Conservation (phyloP, 2,888 invertebrate genomes). For the Melikaiella ostensackeni region DNA sequence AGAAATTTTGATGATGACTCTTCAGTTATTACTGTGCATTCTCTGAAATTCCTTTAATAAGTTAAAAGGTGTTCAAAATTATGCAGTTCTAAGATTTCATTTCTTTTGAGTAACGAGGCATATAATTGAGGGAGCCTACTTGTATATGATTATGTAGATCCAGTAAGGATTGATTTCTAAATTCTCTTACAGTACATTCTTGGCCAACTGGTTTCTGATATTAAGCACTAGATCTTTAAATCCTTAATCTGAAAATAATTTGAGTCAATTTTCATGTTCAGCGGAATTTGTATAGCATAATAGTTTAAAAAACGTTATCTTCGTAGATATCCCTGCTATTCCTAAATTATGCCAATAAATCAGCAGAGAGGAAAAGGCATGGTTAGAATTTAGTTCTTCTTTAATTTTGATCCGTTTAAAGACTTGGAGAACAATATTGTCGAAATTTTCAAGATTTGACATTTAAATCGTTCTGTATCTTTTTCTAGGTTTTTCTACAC, state of each 20-base stretch:
- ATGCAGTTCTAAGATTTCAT: too few relatives aligned
- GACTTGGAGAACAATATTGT: neutral
- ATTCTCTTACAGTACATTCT: too few relatives aligned
- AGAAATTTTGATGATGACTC: neutral
- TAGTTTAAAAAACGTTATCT: too few relatives aligned
- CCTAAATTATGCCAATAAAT: neutral
- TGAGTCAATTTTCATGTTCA: too few relatives aligned
- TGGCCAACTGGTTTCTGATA: neutral
- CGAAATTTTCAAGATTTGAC: neutral
- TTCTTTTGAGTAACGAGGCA: too few relatives aligned
- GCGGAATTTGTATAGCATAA: too few relatives aligned
- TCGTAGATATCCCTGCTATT: too few relatives aligned
- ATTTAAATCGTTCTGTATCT: neutral
- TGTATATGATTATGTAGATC: neutral
- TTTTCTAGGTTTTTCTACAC: neutral
- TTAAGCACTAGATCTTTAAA: neutral
- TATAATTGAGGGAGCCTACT: too few relatives aligned
- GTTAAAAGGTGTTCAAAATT: neutral
- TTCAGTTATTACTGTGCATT: neutral
- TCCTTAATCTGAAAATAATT: too few relatives aligned
- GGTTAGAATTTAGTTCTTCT: slow-evolving; percentile 4
- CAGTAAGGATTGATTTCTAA: neutral
- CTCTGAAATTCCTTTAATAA: neutral
- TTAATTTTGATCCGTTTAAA: too few relatives aligned
- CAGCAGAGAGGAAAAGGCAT: neutral